A percentile compares a stretch with the other conserved stretches of the same genome.
These are phyloP conservation scores for Catharus minimus DNA, from an alignment of 2,113 vertebrate species.

Conservation along the genomic window DNA sequence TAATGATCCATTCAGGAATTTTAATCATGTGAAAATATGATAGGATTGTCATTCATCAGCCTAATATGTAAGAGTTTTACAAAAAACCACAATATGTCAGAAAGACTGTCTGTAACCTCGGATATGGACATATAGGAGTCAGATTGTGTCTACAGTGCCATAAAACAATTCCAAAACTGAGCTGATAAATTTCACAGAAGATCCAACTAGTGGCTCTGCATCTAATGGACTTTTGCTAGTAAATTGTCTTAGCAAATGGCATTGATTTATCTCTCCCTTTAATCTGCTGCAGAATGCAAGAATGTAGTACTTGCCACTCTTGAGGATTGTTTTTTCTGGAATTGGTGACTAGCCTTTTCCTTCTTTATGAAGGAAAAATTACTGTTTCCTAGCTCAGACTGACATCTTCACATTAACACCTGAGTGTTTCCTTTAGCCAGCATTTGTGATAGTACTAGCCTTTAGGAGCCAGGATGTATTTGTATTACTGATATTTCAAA, in stretches of 20 bases:
- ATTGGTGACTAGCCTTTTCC: not conserved
- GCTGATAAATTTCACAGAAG: not conserved
- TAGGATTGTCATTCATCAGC: not conserved
- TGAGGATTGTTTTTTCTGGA: not conserved
- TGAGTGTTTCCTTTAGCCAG: not conserved
- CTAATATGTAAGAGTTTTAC: not conserved
- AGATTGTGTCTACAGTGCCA: not conserved
- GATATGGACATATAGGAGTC: accelerated
- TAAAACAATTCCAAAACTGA: not conserved
- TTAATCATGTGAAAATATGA: not conserved
- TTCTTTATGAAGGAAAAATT: not conserved
- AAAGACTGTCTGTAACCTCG: not conserved
- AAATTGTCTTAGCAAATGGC: not conserved
- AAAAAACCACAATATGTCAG: not conserved
- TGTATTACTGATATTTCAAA: not conserved
- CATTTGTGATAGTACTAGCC: not conserved
- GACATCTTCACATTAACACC: not conserved
- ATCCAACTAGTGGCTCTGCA: not conserved
- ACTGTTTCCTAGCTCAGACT: not conserved
- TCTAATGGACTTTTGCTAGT: not conserved
- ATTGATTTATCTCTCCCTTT: not conserved
- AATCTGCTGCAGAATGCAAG: not conserved
- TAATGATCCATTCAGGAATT: not conserved
- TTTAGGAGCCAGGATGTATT: not conserved
- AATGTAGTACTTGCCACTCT: not conserved